Evolutionary conservation across 2,888 invertebrate genomes (phyloP), one percentile per base, ranked within the genome.

Genomic region (Aphidius colemani): DNA sequence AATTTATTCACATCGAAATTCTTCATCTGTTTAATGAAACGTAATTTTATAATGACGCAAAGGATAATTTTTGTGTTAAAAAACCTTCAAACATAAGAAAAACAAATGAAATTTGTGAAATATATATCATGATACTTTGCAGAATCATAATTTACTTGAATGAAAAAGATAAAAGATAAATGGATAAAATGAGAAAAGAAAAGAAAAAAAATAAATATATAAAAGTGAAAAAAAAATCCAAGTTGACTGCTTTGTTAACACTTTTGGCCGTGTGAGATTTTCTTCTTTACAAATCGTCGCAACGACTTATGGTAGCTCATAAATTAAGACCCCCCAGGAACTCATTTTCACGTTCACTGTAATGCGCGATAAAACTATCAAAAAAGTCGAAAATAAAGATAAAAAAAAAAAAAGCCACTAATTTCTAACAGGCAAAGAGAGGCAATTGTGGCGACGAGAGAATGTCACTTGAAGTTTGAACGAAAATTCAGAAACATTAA

Each of bases 361-460:
- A 62, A 66, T 63, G 63, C 65, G 59, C 66, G 63, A 68, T 68
- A 66, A 68, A 68, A 65, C 65, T 44, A 10, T 13, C 10, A 13
- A 44, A 57, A 40, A 39, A 51, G 30, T 7, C 18, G 39, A 39
- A 30, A 30, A 30, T 30, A 13, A 48, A 48, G n/a, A 48, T n/a
- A 48, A 30, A 61, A 59, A 57, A 61, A 53, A 65, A 63, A 65
- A 59, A 65, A 57, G 46, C 65, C 61, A 65, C 63, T 65, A 66
- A 66, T 66, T 66, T 68, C 61, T 61, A 5, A 63, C 55, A 11
- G 62, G 59, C 68, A 65, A 68, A 60, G 30, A 63, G 58, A 11
- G 62, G 59, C 68, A 65, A 68, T 66, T 63, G 68, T 64, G 57
- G 62, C 57, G 5, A 3, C 30, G 30, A 30, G 5, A 30, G 3